Percentiles rank a stretch among this genome's conserved stretches.
phyloP scores from a whole-genome alignment of 2,113 vertebrate species.

The Nymphicus hollandicus region DNA sequence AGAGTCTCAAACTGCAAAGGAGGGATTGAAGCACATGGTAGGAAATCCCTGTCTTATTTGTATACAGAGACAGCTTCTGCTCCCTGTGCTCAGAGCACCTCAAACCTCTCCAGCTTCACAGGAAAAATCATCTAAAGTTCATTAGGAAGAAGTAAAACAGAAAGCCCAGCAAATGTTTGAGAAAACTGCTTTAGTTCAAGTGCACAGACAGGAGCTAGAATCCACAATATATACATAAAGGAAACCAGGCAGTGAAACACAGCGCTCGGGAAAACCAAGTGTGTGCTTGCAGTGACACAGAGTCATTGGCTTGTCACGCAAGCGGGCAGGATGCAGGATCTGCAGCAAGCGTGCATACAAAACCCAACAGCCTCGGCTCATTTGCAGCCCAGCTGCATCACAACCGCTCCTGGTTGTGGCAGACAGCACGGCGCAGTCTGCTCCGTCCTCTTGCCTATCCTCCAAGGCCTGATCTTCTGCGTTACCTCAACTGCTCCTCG shows the following conservation, averaged over 20 bases:
- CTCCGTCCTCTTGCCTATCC: not conserved
- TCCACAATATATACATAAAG: conserved; percentile 2
- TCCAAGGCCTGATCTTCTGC: not conserved
- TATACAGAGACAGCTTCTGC: not conserved
- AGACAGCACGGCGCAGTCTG: not conserved
- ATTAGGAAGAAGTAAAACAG: not conserved
- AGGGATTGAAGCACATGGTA: conserved; percentile 21
- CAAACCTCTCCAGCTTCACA: not conserved
- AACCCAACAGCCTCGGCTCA: not conserved
- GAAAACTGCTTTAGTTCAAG: conserved; percentile 25
- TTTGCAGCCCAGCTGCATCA: conserved; percentile 38
- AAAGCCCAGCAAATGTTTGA: not conserved
- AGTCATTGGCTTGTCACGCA: conserved; percentile 45
- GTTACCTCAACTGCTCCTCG: not conserved
- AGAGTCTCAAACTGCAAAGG: conserved; percentile 2
- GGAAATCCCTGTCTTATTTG: conserved; percentile 24
- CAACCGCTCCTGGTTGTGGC: not conserved
- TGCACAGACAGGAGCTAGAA: conserved; percentile 40
- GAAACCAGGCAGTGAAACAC: not conserved
- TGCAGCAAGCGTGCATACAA: not conserved
- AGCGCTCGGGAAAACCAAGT: not conserved
- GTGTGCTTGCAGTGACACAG: conserved; percentile 19
- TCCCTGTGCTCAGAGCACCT: not conserved
- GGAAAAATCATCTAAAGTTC: conserved; percentile 43
- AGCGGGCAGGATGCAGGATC: conserved; percentile 1